phyloP scores from a whole-genome alignment of 2,888 invertebrate genomes.

The Chrysolina oricalcia region DNA sequence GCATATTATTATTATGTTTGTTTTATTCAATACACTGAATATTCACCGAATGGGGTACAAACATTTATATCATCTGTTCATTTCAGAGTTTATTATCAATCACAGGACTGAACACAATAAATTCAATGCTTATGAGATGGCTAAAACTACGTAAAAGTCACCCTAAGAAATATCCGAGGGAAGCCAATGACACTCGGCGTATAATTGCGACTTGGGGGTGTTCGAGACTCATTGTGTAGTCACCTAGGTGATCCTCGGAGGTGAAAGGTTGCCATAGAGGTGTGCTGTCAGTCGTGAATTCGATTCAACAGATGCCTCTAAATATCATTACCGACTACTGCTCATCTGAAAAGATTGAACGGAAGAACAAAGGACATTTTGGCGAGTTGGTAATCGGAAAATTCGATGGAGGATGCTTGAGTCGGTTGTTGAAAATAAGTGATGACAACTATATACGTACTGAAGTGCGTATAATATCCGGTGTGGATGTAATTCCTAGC shows the following conservation, averaged over 20 bases:
- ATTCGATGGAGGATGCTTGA: conserved; percentile 9
- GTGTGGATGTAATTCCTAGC: background rate
- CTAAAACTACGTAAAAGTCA: no score
- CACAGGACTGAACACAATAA: no score
- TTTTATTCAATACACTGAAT: no score
- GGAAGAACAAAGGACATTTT: conserved; percentile 49
- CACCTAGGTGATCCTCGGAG: conserved; percentile 67
- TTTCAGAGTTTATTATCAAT: no score
- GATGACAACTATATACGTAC: background rate
- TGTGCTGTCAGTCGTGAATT: conserved; percentile 63
- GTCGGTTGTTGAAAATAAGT: background rate
- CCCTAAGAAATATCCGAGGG: background rate
- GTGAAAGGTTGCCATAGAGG: conserved; percentile 70
- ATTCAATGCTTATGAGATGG: no score
- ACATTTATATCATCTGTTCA: no score
- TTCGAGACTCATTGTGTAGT: conserved; percentile 51
- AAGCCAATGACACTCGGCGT: conserved; percentile 27
- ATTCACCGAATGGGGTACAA: no score
- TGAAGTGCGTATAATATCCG: background rate
- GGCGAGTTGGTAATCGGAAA: background rate
- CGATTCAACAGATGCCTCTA: conserved; percentile 56
- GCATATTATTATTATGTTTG: no score
- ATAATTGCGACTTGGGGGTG: conserved; percentile 47
- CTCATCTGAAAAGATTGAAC: conserved; percentile 51
- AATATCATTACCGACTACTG: conserved; percentile 50